These are phyloP conservation scores for Australoheros scitulus DNA, from an alignment of 2,113 vertebrate species.

Conservation along the genomic window DNA sequence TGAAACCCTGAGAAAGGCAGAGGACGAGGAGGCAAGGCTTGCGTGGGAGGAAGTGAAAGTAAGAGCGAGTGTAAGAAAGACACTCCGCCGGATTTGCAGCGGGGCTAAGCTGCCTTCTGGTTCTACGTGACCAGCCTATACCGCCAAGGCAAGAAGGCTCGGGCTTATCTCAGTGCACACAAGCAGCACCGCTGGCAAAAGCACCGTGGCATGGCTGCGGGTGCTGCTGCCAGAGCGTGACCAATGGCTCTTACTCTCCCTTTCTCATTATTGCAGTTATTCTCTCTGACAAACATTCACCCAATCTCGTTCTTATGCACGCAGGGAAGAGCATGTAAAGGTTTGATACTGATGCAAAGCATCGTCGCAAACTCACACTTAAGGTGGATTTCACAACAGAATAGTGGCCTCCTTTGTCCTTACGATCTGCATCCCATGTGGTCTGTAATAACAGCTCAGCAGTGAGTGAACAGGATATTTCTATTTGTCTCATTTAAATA, in stretches of 20 bases:
- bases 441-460: neutral
- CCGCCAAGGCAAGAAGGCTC: conserved; percentile 58
- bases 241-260: conserved; percentile 47
- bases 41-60: conserved; percentile 12
- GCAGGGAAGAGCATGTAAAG: neutral
- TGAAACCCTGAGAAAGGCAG: conserved; percentile 2
- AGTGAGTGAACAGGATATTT: conserved; percentile 1
- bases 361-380: neutral
- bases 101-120: conserved; percentile 65
- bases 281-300: conserved; percentile 2
- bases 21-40: neutral
- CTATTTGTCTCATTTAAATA: conserved; percentile 17
- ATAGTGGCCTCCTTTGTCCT: neutral
- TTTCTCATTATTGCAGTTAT: conserved; percentile 16
- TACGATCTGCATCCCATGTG: neutral
- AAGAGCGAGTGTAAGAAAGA: conserved; percentile 25
- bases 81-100: conserved; percentile 54
- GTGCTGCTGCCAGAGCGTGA: conserved; percentile 63
- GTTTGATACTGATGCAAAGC: conserved; percentile 4
- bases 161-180: conserved; percentile 72
- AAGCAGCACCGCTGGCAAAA: conserved; percentile 70
- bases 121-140: conserved; percentile 60
- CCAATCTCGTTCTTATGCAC: neutral
- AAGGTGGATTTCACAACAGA: conserved; percentile 23
- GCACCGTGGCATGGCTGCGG: conserved; percentile 57